phyloP scores from a whole-genome alignment of 2,888 invertebrate genomes.

The Carpatolechia fugitivella region DNA sequence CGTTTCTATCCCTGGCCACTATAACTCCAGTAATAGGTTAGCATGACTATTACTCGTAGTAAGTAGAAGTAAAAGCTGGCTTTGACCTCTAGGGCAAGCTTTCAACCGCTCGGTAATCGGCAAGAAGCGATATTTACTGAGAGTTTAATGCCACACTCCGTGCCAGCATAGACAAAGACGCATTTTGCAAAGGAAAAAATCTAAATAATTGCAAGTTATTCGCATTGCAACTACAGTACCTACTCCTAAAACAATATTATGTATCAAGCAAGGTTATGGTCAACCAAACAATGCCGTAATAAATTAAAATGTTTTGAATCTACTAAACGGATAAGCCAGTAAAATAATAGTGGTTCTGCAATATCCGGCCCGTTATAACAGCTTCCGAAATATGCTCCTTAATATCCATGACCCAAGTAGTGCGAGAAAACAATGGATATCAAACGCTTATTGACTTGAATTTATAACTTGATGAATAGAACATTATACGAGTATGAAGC shows the following conservation, averaged over 20 bases:
- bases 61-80: conserved; percentile 14
- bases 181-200: too few relatives aligned
- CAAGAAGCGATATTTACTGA: neutral
- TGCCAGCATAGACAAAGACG: too few relatives aligned
- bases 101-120: conserved; percentile 14
- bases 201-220: too few relatives aligned
- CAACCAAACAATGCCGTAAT: conserved; percentile 20
- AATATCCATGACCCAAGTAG: conserved; percentile 6
- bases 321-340: neutral
- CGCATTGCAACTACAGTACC: too few relatives aligned
- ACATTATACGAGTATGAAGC: neutral
- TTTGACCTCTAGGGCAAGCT: conserved; percentile 18
- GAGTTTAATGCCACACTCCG: neutral
- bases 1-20: too few relatives aligned
- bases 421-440: conserved; percentile 10
- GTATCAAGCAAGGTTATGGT: conserved; percentile 15
- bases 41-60: too few relatives aligned
- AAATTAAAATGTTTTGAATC: conserved; percentile 14
- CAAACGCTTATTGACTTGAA: conserved; percentile 1
- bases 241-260: too few relatives aligned
- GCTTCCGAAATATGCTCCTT: conserved; percentile 17
- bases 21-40: too few relatives aligned
- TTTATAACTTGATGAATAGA: conserved; percentile 2
- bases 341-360: conserved; percentile 18
- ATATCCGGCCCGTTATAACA: conserved; percentile 13